phyloP scores from a whole-genome alignment of 2,888 invertebrate genomes.

The Chrysopilus asiliformis region DNA sequence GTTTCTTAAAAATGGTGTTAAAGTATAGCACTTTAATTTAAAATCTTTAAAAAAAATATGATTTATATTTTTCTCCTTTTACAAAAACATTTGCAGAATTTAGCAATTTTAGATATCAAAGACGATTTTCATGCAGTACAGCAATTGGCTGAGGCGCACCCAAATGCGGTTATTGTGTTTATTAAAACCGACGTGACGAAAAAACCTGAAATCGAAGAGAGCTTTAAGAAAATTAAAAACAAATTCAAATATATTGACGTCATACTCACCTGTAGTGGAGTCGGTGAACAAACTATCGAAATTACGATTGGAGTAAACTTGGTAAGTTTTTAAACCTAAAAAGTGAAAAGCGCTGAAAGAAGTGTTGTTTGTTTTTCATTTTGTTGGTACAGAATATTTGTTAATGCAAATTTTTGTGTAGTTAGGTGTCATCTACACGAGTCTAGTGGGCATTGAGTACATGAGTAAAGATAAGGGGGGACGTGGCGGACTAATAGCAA shows the following conservation, averaged over 20 bases:
- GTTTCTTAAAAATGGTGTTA: not conserved
- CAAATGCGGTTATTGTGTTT: not conserved
- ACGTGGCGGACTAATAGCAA: not conserved
- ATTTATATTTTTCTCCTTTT: too few relatives aligned
- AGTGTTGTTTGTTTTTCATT: too few relatives aligned
- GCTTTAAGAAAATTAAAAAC: not conserved
- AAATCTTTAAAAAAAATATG: too few relatives aligned
- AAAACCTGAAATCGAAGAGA: not conserved
- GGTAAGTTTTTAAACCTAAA: too few relatives aligned
- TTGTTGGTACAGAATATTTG: too few relatives aligned
- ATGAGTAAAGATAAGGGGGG: not conserved
- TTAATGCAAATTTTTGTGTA: not conserved
- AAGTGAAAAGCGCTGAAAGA: too few relatives aligned
- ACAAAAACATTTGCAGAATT: not conserved
- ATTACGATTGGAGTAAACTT: not conserved
- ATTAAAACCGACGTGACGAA: not conserved
- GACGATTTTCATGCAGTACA: not conserved
- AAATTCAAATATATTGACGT: not conserved
- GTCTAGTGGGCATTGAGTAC: not conserved
- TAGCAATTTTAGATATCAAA: not conserved
- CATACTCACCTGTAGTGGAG: not conserved
- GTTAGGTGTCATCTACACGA: not conserved
- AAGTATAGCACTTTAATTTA: too few relatives aligned
- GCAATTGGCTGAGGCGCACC: not conserved
- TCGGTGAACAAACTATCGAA: not conserved